Percentiles rank a stretch among this genome's conserved stretches.
Conservation (phyloP, 2,888 invertebrate species). For the Timema cristinae region DNA sequence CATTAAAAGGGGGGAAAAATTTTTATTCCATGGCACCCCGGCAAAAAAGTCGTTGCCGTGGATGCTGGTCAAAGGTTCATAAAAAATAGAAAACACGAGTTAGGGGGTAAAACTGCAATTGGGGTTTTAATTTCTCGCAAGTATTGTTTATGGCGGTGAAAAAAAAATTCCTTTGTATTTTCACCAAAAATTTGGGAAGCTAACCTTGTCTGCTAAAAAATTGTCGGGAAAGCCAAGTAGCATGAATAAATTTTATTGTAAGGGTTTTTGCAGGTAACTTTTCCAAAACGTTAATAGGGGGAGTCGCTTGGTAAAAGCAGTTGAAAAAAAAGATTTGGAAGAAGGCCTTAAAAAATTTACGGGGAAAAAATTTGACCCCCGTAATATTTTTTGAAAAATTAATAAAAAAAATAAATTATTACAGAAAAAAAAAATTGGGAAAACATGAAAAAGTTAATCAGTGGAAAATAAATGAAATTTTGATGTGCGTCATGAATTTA, state of each 20-base stretch:
- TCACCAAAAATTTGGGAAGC: background rate
- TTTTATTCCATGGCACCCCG: background rate
- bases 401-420: constrained; percentile 16
- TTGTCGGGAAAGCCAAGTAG: background rate
- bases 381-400: constrained; percentile 4
- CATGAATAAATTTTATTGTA: constrained; percentile 21
- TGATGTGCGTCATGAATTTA: constrained; percentile 20
- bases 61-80: background rate
- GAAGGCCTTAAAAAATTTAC: constrained; percentile 8
- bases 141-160: background rate
- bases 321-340: constrained; percentile 5
- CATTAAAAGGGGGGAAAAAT: background rate
- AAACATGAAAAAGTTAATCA: background rate
- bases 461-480: constrained; percentile 4
- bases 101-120: background rate
- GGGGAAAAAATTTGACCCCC: background rate
- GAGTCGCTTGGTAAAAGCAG: constrained; percentile 10
- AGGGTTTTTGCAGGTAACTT: constrained; percentile 23
- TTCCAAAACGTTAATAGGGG: constrained; percentile 25
- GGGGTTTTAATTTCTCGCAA: background rate
- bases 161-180: background rate
- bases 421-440: constrained; percentile 10
- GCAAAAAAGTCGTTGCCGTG: background rate
- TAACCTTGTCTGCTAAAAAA: constrained; percentile 1
- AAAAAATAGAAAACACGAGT: background rate